Evolutionary conservation across 1,140 invertebrate species (phyloP).

Genomic region (Drosophila malerkotliana): DNA sequence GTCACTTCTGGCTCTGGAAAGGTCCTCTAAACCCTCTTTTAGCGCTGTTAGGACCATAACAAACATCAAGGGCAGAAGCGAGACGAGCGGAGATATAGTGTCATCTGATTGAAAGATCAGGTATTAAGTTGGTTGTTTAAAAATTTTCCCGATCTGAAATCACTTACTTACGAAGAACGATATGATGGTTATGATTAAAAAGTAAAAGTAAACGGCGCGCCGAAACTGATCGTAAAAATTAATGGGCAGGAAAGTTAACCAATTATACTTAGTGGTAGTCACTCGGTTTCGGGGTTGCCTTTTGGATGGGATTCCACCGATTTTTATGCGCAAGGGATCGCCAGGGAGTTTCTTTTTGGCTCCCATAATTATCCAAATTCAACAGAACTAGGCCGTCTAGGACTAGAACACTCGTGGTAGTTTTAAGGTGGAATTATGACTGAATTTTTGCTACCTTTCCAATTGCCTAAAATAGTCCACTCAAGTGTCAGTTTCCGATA

Average conservation of each 20-base stretch:
- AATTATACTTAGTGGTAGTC: constrained; percentile 89
- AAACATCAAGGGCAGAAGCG: constrained; percentile 89
- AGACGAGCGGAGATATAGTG: constrained; percentile 90
- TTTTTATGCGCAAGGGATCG: constrained; percentile 41
- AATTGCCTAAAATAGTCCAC: constrained; percentile 14
- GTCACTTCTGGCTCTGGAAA: constrained; percentile 89
- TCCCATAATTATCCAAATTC: neutral
- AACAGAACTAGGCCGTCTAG: neutral
- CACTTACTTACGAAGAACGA: constrained; percentile 86
- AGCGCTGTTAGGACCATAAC: constrained; percentile 90
- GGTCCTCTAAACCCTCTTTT: constrained; percentile 94
- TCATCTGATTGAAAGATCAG: constrained; percentile 85
- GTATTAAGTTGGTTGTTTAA: neutral
- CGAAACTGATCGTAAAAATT: constrained; percentile 94
- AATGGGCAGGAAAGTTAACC: constrained; percentile 91
- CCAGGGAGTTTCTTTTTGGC: neutral
- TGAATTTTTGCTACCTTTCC: constrained; percentile 29
- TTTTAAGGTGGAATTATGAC: constrained; percentile 33
- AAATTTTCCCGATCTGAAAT: neutral
- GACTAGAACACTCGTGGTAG: neutral
- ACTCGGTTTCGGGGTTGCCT: constrained; percentile 85
- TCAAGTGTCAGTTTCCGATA: constrained; percentile 26
- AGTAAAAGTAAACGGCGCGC: constrained; percentile 93
- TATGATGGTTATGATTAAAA: constrained; percentile 88
- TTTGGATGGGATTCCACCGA: constrained; percentile 21